Percentiles rank a stretch among this genome's conserved stretches.
phyloP scores from a whole-genome alignment of 1,140 invertebrate species.

The Drosophila quadrilineata region DNA sequence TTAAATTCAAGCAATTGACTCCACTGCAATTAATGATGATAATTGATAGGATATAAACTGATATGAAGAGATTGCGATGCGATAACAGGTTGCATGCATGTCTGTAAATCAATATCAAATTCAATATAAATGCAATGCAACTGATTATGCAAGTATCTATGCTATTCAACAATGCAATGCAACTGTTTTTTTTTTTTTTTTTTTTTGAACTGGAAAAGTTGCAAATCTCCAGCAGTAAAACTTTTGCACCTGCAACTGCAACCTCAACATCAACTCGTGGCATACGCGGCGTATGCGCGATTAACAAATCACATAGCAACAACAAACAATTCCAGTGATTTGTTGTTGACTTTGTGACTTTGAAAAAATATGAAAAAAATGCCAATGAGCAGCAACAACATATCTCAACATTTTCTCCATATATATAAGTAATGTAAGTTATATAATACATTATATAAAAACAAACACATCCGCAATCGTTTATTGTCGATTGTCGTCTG shows the following conservation, averaged over 20 bases:
- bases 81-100: too few relatives aligned
- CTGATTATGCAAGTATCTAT: too few relatives aligned
- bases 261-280: conserved; percentile 23
- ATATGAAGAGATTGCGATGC: too few relatives aligned
- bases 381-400: conserved; percentile 2
- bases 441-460: conserved; percentile 40
- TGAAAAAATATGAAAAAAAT: too few relatives aligned
- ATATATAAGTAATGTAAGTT: conserved; percentile 21
- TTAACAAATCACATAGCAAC: conserved; percentile 44
- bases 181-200: too few relatives aligned
- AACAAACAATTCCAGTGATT: conserved; percentile 56
- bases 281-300: conserved; percentile 45
- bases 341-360: conserved; percentile 24
- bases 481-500: too few relatives aligned
- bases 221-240: not conserved
- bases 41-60: too few relatives aligned
- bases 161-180: too few relatives aligned
- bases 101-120: too few relatives aligned
- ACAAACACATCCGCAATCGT: conserved; percentile 56
- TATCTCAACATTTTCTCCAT: conserved; percentile 31
- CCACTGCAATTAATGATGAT: too few relatives aligned
- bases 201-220: not conserved
- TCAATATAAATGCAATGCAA: too few relatives aligned
- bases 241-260: conserved; percentile 4
- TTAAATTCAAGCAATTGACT: too few relatives aligned